These are phyloP conservation scores for Pinctada fucata DNA, from an alignment of 2,888 invertebrate species.

Conservation along the genomic window DNA sequence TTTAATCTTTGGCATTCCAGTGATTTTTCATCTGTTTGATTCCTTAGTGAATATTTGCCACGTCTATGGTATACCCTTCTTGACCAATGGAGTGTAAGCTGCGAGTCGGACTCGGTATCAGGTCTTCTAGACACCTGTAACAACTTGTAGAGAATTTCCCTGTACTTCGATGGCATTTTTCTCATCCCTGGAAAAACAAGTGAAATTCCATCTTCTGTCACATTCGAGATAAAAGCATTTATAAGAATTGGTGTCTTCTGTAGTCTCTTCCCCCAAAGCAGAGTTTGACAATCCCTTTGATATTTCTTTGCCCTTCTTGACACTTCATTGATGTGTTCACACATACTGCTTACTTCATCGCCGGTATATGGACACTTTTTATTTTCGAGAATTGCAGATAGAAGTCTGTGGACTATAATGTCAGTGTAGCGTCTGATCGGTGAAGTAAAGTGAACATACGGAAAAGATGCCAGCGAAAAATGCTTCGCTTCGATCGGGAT, in stretches of 20 bases:
- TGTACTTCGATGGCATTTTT: neutral
- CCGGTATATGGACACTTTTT: neutral
- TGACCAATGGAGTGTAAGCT: neutral
- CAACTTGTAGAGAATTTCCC: neutral
- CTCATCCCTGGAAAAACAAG: neutral
- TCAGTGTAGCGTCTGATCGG: constrained; percentile 13
- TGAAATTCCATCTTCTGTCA: neutral
- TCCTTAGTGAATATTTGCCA: neutral
- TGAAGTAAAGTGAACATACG: constrained; percentile 18
- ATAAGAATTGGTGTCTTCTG: neutral
- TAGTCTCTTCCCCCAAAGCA: neutral
- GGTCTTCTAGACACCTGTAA: neutral
- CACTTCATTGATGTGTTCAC: neutral
- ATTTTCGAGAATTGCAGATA: neutral
- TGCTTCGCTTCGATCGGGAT: neutral
- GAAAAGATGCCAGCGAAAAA: neutral
- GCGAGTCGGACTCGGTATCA: neutral
- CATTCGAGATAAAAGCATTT: neutral
- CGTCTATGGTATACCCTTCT: constrained; percentile 7
- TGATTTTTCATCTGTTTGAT: neutral
- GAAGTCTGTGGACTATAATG: constrained; percentile 8
- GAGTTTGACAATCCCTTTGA: neutral
- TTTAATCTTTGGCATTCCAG: neutral
- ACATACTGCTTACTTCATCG: neutral
- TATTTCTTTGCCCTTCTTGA: neutral